Conservation (phyloP, 2,888 invertebrate species). For the Coleophora flavipennella region DNA sequence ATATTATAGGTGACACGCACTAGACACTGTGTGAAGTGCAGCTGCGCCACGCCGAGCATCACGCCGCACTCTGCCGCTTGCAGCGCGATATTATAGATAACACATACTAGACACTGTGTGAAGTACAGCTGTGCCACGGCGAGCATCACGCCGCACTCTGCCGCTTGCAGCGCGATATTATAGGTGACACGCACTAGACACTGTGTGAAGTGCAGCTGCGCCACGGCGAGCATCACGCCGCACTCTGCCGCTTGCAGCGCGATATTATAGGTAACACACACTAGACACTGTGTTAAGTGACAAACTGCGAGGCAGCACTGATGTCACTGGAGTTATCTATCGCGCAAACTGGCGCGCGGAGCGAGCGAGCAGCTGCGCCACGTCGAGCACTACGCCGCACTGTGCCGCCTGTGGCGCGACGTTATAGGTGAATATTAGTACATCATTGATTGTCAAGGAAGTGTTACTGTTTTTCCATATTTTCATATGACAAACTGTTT, state of each 20-base stretch:
- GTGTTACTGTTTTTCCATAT: too few species aligned
- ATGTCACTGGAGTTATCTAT: too few species aligned
- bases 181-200: slow-evolving; percentile 19
- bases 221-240: slow-evolving; percentile 32
- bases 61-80: too few species aligned
- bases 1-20: slow-evolving; percentile 65
- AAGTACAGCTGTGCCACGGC: not conserved
- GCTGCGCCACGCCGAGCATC: too few species aligned
- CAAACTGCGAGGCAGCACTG: too few species aligned
- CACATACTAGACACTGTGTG: too few species aligned
- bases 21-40: not conserved
- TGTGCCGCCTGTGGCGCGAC: slow-evolving; percentile 92
- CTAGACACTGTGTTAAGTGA: too few species aligned
- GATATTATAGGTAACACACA: slow-evolving; percentile 72
- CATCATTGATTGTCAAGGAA: too few species aligned
- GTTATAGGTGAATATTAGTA: too few species aligned
- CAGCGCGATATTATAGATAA: too few species aligned
- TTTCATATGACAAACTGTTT: too few species aligned
- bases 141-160: slow-evolving; percentile 72
- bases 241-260: slow-evolving; percentile 88
- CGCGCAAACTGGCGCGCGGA: too few species aligned
- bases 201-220: slow-evolving; percentile 21
- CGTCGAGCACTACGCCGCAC: slow-evolving; percentile 38
- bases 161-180: slow-evolving; percentile 89
- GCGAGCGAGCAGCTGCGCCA: slow-evolving; percentile 30